A percentile compares a stretch with the other conserved stretches of the same genome.
phyloP scores from a whole-genome alignment of 2,113 vertebrate species.

The Ciconia boyciana region DNA sequence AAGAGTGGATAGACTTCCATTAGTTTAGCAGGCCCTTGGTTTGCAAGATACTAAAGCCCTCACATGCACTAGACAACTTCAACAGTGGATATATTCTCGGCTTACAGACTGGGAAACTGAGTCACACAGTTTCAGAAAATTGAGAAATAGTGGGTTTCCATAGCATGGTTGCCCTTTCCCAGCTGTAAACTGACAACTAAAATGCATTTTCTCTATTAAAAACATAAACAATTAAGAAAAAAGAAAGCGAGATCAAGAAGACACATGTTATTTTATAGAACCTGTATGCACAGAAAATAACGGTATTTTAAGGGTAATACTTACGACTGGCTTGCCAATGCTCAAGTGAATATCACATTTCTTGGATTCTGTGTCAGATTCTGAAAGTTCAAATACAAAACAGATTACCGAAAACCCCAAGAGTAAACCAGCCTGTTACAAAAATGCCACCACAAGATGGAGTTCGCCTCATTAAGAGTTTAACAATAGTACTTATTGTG shows the following conservation, averaged over 20 bases:
- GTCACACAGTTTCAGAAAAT: background rate
- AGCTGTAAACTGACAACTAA: background rate
- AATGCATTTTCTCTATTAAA: background rate
- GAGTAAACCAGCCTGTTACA: background rate
- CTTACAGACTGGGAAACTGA: background rate
- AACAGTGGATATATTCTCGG: background rate
- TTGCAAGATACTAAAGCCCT: background rate
- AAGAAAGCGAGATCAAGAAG: background rate
- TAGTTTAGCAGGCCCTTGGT: background rate
- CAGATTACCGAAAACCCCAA: constrained; percentile 7
- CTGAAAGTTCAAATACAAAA: constrained; percentile 60
- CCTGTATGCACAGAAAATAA: background rate
- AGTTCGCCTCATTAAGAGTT: background rate
- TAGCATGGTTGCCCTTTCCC: background rate
- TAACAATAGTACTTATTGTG: constrained; percentile 54
- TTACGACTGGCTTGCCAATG: constrained; percentile 76
- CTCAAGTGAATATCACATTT: constrained; percentile 68
- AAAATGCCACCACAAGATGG: constrained; percentile 48
- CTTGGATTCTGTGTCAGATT: constrained; percentile 71
- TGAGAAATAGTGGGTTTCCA: background rate
- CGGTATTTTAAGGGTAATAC: constrained; percentile 50
- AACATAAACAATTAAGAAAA: background rate
- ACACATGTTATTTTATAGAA: background rate
- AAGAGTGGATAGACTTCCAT: background rate
- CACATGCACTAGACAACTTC: background rate